Conservation (phyloP, 1,140 invertebrate genomes). For the Centruroides vittatus region DNA sequence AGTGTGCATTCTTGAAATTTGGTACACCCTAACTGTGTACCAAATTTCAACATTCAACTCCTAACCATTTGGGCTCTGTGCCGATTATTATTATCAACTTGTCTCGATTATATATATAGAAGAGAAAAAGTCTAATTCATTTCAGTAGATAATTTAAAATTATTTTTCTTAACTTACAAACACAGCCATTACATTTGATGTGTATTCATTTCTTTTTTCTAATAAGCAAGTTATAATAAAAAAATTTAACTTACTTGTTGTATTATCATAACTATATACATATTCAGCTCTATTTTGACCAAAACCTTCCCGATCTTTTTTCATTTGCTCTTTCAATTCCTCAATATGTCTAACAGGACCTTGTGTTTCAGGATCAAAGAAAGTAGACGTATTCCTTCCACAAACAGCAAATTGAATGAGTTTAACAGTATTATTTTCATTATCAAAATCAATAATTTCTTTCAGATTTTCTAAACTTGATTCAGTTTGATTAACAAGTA, state of each 20-base stretch:
- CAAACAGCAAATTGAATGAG: constrained; percentile 17
- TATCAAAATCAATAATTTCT: background rate
- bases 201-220: background rate
- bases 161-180: too few species aligned
- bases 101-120: too few species aligned
- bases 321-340: constrained; percentile 19
- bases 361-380: constrained; percentile 15
- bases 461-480: too few species aligned
- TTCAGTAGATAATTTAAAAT: too few species aligned
- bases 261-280: constrained; percentile 19
- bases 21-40: too few species aligned
- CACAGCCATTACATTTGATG: too few species aligned
- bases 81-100: too few species aligned
- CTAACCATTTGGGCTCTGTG: too few species aligned
- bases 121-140: too few species aligned
- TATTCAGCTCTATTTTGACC: constrained; percentile 15
- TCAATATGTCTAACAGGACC: constrained; percentile 17
- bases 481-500: too few species aligned
- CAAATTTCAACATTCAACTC: too few species aligned
- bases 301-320: constrained; percentile 15
- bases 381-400: constrained; percentile 16
- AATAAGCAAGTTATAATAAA: background rate
- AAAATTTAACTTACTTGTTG: constrained; percentile 17
- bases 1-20: too few species aligned
- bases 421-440: constrained; percentile 14